Evolutionary conservation across 2,797 vertebrate genomes (phyloP), one percentile per base, ranked within the genome.

Genomic region (Anguilla pacifica): DNA sequence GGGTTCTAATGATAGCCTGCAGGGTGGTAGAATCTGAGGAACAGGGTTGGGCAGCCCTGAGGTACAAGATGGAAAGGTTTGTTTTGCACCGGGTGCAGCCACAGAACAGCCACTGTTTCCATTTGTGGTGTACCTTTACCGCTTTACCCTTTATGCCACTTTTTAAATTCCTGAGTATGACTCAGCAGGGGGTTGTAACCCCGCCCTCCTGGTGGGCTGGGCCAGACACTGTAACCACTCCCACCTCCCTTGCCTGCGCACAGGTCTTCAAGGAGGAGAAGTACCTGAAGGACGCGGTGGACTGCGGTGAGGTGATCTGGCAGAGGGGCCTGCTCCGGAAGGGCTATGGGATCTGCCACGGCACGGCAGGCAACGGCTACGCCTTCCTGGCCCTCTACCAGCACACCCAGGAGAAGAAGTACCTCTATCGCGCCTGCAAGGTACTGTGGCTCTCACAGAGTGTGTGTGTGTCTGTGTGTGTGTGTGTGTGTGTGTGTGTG

Each of bases 231-330:
- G 0, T 51, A 25, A 25, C 25, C 22, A 11, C 9, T 1, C 3
- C 35, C 11, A 17, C 72, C 35, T 11, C 11, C 3, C 6, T 17
- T 55, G 51, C 17, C 2, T 59, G 86, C 84, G 35, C 83, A 28
- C 90, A 99, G 98, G 94, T 97, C 51, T 99, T 99, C 91, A 97
- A 98, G 92, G 98, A 99, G 86, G 99, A 99, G 59, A 99, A 99
- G 89, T 99, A 99, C 91, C 88, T 99, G 93, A 98, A 97, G 91
- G 99, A 99, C 46, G 98, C 98, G 1, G 89, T 95, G 89, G 99
- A 99, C 0, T 99, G 98, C 51, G 97, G 97, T 0, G 99, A 99
- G 87, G 96, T 99, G 91, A 98, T 99, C 90, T 99, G 99, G 98
- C 98, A 98, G 92, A 95, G 98, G 22, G 99, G 99, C 0, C 93